phyloP scores from a whole-genome alignment of 2,888 invertebrate genomes.

The Monopis laevigella region DNA sequence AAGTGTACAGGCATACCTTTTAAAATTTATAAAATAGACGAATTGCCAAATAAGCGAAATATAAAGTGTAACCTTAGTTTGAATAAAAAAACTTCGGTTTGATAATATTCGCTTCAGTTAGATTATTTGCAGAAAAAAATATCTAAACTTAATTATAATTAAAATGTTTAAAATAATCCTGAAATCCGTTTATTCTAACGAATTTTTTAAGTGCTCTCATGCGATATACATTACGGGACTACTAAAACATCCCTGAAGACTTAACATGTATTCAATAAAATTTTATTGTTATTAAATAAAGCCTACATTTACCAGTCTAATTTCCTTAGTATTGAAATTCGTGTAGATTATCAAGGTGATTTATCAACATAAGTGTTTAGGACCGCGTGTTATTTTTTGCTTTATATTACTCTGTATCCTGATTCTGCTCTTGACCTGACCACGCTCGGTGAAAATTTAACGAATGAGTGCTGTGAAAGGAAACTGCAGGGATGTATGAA shows the following conservation, averaged over 20 bases:
- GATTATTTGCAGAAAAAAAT: too few species aligned
- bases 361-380: not conserved
- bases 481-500: conserved; percentile 34
- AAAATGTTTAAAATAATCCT: too few species aligned
- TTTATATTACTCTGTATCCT: not conserved
- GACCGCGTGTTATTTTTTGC: conserved; percentile 1
- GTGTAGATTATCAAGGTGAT: not conserved
- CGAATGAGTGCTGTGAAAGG: conserved; percentile 47
- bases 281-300: not conserved
- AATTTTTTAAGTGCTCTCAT: not conserved
- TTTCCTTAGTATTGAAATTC: not conserved
- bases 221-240: not conserved
- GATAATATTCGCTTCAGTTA: too few species aligned
- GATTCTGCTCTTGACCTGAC: conserved; percentile 29
- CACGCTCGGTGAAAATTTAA: conserved; percentile 42
- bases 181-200: not conserved
- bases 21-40: too few species aligned
- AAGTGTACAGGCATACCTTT: too few species aligned
- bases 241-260: not conserved
- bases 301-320: not conserved
- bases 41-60: too few species aligned
- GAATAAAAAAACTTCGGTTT: too few species aligned
- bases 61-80: too few species aligned
- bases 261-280: not conserved
- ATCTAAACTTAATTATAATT: too few species aligned